These are phyloP conservation scores for Poecilus cupreus DNA, from an alignment of 2,888 invertebrate species.

Conservation along the genomic window DNA sequence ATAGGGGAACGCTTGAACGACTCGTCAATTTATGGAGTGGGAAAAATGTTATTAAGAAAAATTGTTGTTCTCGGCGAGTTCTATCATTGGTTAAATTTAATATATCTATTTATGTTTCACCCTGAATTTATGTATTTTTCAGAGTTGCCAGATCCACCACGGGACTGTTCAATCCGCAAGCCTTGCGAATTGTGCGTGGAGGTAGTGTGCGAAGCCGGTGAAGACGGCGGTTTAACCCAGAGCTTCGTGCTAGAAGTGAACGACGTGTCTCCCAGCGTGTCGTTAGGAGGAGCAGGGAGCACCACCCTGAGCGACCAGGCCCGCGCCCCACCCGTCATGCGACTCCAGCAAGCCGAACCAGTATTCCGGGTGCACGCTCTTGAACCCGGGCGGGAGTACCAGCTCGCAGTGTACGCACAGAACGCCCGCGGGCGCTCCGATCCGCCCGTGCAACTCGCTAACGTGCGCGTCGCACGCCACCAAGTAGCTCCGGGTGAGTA, in stretches of 20 bases:
- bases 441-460: slow-evolving; percentile 83
- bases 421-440: slow-evolving; percentile 87
- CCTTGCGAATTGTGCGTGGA: slow-evolving; percentile 78
- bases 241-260: slow-evolving; percentile 88
- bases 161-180: slow-evolving; percentile 83
- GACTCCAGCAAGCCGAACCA: slow-evolving; percentile 80
- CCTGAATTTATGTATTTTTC: slow-evolving; percentile 65
- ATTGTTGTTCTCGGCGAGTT: too few relatives aligned
- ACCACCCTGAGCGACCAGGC: slow-evolving; percentile 72
- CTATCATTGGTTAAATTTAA: too few relatives aligned
- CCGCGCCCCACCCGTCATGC: slow-evolving; percentile 73
- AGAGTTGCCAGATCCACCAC: slow-evolving; percentile 87
- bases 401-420: slow-evolving; percentile 86
- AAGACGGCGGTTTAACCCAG: slow-evolving; percentile 88
- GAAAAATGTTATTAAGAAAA: too few relatives aligned
- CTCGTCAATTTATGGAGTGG: too few relatives aligned
- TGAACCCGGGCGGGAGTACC: slow-evolving; percentile 85
- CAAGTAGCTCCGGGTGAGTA: slow-evolving; percentile 63
- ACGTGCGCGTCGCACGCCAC: slow-evolving; percentile 70
- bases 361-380: slow-evolving; percentile 84
- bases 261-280: slow-evolving; percentile 72
- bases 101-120: too few relatives aligned
- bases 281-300: slow-evolving; percentile 68
- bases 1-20: too few relatives aligned
- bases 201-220: slow-evolving; percentile 85